These are phyloP conservation scores for Perognathus longimembris DNA, from an alignment of 2,113 vertebrate genomes.

Conservation along the genomic window DNA sequence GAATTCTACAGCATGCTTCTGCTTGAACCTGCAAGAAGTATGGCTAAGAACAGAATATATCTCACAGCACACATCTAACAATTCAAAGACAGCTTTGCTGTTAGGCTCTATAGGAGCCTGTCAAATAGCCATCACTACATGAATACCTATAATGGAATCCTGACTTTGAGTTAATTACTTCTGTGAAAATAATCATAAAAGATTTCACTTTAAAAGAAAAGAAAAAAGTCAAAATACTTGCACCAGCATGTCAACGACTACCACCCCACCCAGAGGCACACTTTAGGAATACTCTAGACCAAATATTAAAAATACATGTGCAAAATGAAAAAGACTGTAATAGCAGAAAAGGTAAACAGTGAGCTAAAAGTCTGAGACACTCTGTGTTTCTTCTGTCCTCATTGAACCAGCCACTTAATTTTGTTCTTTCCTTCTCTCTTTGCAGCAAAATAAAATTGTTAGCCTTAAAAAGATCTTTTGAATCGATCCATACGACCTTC, in stretches of 20 bases:
- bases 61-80: background rate
- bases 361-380: background rate
- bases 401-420: background rate
- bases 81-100: background rate
- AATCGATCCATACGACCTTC: background rate
- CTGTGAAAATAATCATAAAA: conserved; percentile 48
- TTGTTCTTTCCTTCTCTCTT: background rate
- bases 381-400: background rate
- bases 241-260: background rate
- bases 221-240: background rate
- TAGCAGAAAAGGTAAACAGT: background rate
- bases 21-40: no score
- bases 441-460: background rate
- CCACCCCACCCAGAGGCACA: background rate
- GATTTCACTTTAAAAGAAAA: background rate
- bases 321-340: background rate
- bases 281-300: background rate
- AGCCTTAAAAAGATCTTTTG: background rate
- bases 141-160: background rate
- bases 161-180: conserved; percentile 46
- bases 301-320: background rate
- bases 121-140: background rate
- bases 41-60: background rate
- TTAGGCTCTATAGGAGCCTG: background rate
- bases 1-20: background rate